Evolutionary conservation across 92 coral and sea anemone genomes (phyloP), one percentile per base, ranked within the genome.

Genomic region (Pocillopora grandis): DNA sequence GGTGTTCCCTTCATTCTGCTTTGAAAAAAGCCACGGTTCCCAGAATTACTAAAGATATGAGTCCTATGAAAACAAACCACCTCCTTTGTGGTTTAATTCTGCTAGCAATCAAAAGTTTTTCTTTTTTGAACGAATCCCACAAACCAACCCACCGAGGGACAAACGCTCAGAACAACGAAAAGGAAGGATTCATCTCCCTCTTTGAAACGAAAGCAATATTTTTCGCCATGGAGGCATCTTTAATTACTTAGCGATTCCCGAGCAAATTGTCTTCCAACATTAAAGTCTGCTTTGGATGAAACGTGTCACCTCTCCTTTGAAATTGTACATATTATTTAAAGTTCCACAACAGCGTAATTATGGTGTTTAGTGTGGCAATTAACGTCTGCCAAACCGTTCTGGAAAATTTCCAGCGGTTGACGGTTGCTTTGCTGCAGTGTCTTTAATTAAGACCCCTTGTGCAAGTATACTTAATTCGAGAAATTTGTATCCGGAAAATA

Each of bases 71-170:
- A 49, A 35, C 56, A 15, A 74, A 11, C 13, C 64, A 12, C 19
- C 15, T 55, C 27, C 17, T 57, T 56, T 52, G 62, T 11, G 37
- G 12, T 56, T 57, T 62, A 62, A 21, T 57, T 76, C 62, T 61
- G 27, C 67, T 42, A 33, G 19, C 49, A 56, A 61, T 17, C 14
- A 15, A 8, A 61, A 17, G 58, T 49, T 23, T 9, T 23, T 56
- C 31, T 60, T 74, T 57, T 11, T 10, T 75, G 12, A 75, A 57
- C 56, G 42, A 57, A 55, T 16, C 68, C 58, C 31, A 61, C 67
- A 76, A 76, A 60, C 67, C 17, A 61, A 76, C 62, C 68, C 80
- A 60, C 80, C 16, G 15, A 60, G 21, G 19, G 17, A 17, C 56
- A 57, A 20, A 76, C 17, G 33, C 16, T 61, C 59, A 27, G 80